A percentile compares a stretch with the other conserved stretches of the same genome.
phyloP scores from a whole-genome alignment of 1,140 invertebrate genomes.

The Temnothorax nylanderi region DNA sequence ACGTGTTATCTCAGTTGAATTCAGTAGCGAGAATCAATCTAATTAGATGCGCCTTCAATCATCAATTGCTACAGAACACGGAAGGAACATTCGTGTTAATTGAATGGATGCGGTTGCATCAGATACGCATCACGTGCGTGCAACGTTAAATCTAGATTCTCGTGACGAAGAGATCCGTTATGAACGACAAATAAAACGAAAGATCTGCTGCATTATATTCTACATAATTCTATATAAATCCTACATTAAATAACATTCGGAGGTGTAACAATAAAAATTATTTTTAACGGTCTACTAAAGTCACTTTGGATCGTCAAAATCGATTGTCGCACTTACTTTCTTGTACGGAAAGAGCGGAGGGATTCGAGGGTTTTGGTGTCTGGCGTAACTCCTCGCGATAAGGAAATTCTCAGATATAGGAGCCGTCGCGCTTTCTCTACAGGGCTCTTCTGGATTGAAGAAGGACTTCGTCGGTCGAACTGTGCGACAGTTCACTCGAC shows the following conservation, averaged over 20 bases:
- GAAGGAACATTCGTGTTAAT: slow-evolving; percentile 36
- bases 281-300: not conserved
- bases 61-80: slow-evolving; percentile 32
- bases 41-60: slow-evolving; percentile 65
- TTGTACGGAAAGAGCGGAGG: not conserved
- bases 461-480: not conserved
- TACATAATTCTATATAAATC: not conserved
- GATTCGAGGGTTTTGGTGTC: not conserved
- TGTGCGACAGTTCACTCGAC: slow-evolving; percentile 13
- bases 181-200: not conserved
- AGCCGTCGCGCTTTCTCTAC: not conserved
- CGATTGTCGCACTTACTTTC: slow-evolving; percentile 11
- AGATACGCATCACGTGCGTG: not conserved
- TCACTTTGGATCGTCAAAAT: not conserved
- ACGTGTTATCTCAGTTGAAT: slow-evolving; percentile 50
- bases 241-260: not conserved
- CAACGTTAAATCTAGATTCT: not conserved
- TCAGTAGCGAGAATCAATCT: slow-evolving; percentile 59
- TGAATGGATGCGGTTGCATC: slow-evolving; percentile 45
- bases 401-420: not conserved
- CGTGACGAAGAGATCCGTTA: not conserved
- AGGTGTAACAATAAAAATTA: not conserved
- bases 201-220: not conserved
- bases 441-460: not conserved
- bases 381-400: not conserved